Conservation (phyloP, 2,797 vertebrate species). For the Notolepis coatsorum region DNA sequence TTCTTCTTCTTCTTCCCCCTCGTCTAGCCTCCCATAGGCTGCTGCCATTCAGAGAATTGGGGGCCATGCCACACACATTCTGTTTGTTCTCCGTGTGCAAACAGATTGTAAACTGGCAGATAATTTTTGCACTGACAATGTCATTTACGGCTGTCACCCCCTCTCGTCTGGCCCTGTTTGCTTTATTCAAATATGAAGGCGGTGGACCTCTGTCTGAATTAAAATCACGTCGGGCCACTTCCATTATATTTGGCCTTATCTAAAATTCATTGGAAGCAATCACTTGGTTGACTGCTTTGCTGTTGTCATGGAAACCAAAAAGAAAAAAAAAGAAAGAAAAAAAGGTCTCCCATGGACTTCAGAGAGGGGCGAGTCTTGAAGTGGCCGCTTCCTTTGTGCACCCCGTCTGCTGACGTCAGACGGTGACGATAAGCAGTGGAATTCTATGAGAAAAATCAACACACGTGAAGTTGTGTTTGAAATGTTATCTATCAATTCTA, state of each 20-base stretch:
- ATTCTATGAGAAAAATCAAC: background rate
- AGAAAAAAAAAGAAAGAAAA: slow-evolving; percentile 50
- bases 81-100: slow-evolving; percentile 91
- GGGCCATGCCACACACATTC: slow-evolving; percentile 89
- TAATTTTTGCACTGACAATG: slow-evolving; percentile 93
- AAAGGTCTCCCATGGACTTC: background rate
- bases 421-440: background rate
- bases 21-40: slow-evolving; percentile 82
- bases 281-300: slow-evolving; percentile 87
- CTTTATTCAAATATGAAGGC: slow-evolving; percentile 94
- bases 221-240: slow-evolving; percentile 92
- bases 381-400: background rate
- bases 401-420: background rate
- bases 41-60: slow-evolving; percentile 84
- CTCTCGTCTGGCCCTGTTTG: slow-evolving; percentile 88
- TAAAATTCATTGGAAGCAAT: slow-evolving; percentile 92
- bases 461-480: too few species aligned
- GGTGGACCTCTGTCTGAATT: slow-evolving; percentile 89
- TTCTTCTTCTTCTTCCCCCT: slow-evolving; percentile 61
- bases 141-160: slow-evolving; percentile 91
- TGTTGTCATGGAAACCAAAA: slow-evolving; percentile 88
- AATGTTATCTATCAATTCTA: too few species aligned
- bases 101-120: slow-evolving; percentile 94
- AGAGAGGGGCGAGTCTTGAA: background rate
- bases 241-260: slow-evolving; percentile 86